Evolutionary conservation across 2,888 invertebrate species (phyloP).

Genomic region (Frankliniella intonsa): DNA sequence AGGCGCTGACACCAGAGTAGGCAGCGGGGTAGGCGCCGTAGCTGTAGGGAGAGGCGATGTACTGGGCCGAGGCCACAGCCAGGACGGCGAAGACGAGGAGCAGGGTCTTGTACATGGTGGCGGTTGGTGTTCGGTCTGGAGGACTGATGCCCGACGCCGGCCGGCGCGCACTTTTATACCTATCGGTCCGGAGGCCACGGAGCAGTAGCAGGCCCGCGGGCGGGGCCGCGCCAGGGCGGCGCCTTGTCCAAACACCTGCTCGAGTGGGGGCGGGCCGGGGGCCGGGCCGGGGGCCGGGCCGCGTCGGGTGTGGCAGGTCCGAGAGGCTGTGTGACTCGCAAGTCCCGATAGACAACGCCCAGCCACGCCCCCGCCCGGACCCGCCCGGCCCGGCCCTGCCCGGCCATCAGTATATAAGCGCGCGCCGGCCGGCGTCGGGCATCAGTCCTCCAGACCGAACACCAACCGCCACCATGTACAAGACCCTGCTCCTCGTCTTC

Average conservation of each 20-base stretch:
- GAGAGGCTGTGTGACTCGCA: too few relatives aligned
- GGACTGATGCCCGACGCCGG: neutral
- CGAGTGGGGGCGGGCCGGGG: too few relatives aligned
- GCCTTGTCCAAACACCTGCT: too few relatives aligned
- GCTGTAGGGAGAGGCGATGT: neutral
- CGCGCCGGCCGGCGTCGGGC: neutral
- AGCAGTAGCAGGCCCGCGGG: neutral
- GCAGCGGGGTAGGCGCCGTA: neutral
- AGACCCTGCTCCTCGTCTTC: slow-evolving; percentile 21
- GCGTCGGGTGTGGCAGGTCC: too few relatives aligned
- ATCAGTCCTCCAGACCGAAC: neutral
- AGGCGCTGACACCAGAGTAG: neutral
- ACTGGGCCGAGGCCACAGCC: slow-evolving; percentile 13
- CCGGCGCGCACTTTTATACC: neutral
- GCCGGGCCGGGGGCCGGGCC: too few relatives aligned
- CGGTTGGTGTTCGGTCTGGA: neutral
- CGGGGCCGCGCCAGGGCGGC: neutral
- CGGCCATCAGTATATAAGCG: neutral
- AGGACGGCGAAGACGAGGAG: slow-evolving; percentile 23
- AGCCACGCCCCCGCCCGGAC: neutral
- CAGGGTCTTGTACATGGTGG: slow-evolving; percentile 21
- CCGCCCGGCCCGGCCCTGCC: neutral
- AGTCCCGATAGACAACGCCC: neutral
- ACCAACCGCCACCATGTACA: slow-evolving; percentile 3
- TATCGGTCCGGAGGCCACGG: neutral